These are phyloP conservation scores for Diploscapter pachys DNA, from an alignment of 1,140 invertebrate genomes.

Conservation along the genomic window DNA sequence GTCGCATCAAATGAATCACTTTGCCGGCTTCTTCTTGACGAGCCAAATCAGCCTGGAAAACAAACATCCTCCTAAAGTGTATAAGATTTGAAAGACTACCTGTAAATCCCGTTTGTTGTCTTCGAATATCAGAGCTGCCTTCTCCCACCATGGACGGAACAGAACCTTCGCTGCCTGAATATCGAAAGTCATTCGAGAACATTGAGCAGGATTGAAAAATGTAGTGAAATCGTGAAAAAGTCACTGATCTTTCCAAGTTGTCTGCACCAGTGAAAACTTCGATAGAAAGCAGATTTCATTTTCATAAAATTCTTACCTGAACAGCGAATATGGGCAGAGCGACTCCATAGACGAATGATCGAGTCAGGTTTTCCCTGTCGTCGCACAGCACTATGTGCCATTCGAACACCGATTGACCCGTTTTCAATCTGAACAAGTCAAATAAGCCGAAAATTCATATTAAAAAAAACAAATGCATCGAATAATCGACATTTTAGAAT, in stretches of 20 bases:
- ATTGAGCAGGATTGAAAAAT: too few relatives aligned
- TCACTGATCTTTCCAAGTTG: background rate
- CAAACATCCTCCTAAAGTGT: background rate
- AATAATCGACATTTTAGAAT: too few relatives aligned
- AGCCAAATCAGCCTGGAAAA: constrained; percentile 41
- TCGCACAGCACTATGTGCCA: constrained; percentile 53
- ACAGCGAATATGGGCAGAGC: constrained; percentile 41
- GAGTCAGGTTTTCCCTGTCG: constrained; percentile 45
- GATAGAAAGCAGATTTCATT: background rate
- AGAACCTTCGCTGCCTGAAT: constrained; percentile 42
- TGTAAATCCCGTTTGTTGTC: constrained; percentile 38
- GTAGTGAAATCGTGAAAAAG: too few relatives aligned
- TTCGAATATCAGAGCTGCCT: constrained; percentile 44
- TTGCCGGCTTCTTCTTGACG: constrained; percentile 45
- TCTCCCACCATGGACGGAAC: constrained; percentile 36
- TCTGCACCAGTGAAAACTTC: background rate
- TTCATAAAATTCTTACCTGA: background rate
- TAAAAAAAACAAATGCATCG: constrained; percentile 5
- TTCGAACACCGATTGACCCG: constrained; percentile 50
- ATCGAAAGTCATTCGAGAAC: too few relatives aligned
- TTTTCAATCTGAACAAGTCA: constrained; percentile 38
- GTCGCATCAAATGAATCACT: constrained; percentile 74
- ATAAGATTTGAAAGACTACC: background rate
- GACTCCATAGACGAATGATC: constrained; percentile 45
- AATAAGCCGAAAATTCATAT: background rate